These are phyloP conservation scores for Dimorphilus gyrociliatus DNA, from an alignment of 2,888 invertebrate genomes.

Conservation along the genomic window DNA sequence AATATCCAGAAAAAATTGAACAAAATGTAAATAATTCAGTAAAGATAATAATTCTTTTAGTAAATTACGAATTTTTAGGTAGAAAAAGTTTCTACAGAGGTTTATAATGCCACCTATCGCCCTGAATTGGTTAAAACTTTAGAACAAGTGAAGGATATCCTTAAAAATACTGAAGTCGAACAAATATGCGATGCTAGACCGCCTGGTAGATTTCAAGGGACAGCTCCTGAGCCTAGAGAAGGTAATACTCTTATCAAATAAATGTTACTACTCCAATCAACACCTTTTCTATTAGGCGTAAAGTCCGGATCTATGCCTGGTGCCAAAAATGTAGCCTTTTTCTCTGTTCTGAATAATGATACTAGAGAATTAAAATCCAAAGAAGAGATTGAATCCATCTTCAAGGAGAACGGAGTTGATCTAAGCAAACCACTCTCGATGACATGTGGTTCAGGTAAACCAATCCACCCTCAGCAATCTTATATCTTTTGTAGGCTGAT, in stretches of 20 bases:
- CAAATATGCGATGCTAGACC: slow-evolving; percentile 27
- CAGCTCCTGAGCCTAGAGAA: slow-evolving; percentile 23
- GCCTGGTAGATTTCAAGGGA: slow-evolving; percentile 23
- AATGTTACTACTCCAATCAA: too few species aligned
- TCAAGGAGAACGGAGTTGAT: slow-evolving; percentile 17
- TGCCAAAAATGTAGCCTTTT: slow-evolving; percentile 20
- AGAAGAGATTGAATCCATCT: slow-evolving; percentile 17
- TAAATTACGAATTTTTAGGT: too few species aligned
- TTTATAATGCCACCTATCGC: slow-evolving; percentile 15
- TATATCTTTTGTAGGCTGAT: too few species aligned
- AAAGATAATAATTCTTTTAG: too few species aligned
- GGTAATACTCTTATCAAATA: too few species aligned
- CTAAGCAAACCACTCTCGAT: slow-evolving; percentile 18
- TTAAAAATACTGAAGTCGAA: slow-evolving; percentile 13
- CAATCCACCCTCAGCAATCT: too few species aligned
- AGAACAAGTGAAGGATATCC: slow-evolving; percentile 20
- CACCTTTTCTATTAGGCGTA: slow-evolving; percentile 14
- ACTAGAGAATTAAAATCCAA: slow-evolving; percentile 14
- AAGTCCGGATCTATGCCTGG: slow-evolving; percentile 26
- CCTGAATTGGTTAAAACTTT: slow-evolving; percentile 16
- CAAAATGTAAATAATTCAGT: slow-evolving; percentile 3
- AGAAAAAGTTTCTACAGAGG: slow-evolving; percentile 4
- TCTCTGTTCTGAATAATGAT: slow-evolving; percentile 13
- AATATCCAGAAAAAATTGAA: slow-evolving; percentile 10
- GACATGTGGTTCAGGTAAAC: slow-evolving; percentile 29